Percentiles rank a stretch among this genome's conserved stretches.
phyloP scores from a whole-genome alignment of 1,140 invertebrate genomes.

The Marisa cornuarietis region DNA sequence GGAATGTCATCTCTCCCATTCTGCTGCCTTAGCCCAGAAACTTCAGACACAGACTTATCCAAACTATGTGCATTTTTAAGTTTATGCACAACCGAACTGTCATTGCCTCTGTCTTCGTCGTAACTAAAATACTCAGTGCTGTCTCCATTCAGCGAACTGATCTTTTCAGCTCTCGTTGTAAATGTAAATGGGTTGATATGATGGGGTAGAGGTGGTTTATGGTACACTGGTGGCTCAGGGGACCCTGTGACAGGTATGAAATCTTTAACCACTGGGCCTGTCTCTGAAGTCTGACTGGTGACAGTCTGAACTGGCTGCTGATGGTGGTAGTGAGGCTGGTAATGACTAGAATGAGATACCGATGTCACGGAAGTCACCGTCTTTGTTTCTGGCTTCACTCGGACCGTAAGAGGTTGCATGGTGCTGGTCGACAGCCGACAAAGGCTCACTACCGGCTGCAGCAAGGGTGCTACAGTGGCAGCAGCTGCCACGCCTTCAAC shows the following conservation, averaged over 20 bases:
- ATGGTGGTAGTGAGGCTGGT: slow-evolving; percentile 17
- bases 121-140: too few species aligned
- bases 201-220: background rate
- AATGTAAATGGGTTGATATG: slow-evolving; percentile 21
- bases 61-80: too few species aligned
- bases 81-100: too few species aligned
- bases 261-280: slow-evolving; percentile 13
- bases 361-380: background rate
- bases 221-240: slow-evolving; percentile 5
- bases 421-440: background rate
- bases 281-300: slow-evolving; percentile 16
- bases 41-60: slow-evolving; percentile 14
- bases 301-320: slow-evolving; percentile 14
- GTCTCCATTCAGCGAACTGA: too few species aligned
- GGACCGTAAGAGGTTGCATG: background rate
- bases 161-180: background rate
- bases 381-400: background rate
- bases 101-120: too few species aligned
- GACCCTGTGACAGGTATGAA: slow-evolving; percentile 14
- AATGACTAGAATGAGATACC: background rate
- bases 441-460: slow-evolving; percentile 3
- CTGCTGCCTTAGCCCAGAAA: background rate
- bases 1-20: slow-evolving; percentile 9
- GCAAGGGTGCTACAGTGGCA: background rate
- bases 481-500: too few species aligned